Percentiles rank a stretch among this genome's conserved stretches.
Evolutionary conservation across 1,140 invertebrate genomes (phyloP).

Genomic region (Hylyphantes graminicola): DNA sequence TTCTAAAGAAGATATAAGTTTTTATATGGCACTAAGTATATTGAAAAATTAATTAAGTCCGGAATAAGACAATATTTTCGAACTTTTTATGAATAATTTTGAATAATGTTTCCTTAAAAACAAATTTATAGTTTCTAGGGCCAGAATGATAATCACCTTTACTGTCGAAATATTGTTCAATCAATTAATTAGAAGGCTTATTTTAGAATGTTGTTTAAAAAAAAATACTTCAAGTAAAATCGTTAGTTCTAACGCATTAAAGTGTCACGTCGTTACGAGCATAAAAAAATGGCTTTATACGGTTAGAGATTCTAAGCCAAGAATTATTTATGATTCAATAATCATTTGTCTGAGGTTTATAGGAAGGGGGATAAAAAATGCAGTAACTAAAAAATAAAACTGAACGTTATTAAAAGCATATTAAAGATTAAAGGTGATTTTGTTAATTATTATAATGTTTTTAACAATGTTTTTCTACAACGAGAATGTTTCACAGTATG

Average conservation of each 20-base stretch:
- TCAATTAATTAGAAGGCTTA: conserved; percentile 3
- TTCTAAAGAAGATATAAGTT: conserved; percentile 4
- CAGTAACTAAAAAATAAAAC: too few relatives aligned
- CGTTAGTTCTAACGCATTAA: conserved; percentile 1
- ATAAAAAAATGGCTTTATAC: too few relatives aligned
- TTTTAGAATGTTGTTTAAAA: not conserved
- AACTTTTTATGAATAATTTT: not conserved
- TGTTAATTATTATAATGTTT: too few relatives aligned
- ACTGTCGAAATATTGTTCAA: not conserved
- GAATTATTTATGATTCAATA: too few relatives aligned
- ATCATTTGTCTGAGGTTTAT: too few relatives aligned
- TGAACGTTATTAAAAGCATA: too few relatives aligned
- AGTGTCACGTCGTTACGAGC: not conserved
- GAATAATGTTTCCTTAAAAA: conserved; percentile 14
- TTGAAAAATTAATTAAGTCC: conserved; percentile 23
- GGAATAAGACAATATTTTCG: not conserved
- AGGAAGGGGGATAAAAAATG: too few relatives aligned
- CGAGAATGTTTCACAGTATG: too few relatives aligned
- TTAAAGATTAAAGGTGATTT: too few relatives aligned
- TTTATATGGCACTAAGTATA: conserved; percentile 8
- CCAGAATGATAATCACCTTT: not conserved
- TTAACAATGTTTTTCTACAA: too few relatives aligned
- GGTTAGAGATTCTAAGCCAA: too few relatives aligned
- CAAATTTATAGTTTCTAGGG: not conserved
- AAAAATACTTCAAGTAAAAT: not conserved